Evolutionary conservation across 2,797 vertebrate species (phyloP).

Genomic region (Smutsia gigantea): DNA sequence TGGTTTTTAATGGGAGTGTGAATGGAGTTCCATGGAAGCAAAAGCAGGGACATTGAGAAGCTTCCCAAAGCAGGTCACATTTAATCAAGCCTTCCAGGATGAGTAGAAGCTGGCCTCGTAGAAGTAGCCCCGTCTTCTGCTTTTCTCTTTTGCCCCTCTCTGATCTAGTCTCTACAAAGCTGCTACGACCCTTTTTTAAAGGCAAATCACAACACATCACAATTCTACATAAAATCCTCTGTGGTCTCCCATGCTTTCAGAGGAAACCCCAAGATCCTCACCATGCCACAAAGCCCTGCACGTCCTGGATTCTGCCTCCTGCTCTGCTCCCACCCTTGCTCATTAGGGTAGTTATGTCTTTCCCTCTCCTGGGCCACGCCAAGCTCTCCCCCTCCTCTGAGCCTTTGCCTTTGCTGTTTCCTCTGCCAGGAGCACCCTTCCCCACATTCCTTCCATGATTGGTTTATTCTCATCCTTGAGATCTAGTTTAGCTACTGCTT

Average conservation of each 20-base stretch:
- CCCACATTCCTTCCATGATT: rapidly evolving
- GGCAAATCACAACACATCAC: neutral
- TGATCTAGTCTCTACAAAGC: neutral
- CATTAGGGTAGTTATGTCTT: neutral
- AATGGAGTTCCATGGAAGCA: neutral
- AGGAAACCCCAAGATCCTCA: neutral
- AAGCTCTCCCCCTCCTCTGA: neutral
- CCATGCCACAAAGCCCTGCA: neutral
- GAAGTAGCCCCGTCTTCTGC: too few species aligned
- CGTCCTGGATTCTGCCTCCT: neutral
- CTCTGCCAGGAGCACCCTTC: neutral
- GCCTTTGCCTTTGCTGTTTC: neutral
- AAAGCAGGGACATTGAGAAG: neutral
- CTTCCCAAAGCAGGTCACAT: neutral
- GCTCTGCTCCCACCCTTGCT: neutral
- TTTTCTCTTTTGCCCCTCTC: neutral
- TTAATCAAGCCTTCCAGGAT: neutral
- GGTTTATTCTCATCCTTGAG: neutral
- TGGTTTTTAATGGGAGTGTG: neutral
- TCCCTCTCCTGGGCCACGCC: neutral
- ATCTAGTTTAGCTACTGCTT: neutral
- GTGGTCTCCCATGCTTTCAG: neutral
- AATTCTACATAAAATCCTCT: neutral
- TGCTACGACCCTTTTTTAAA: neutral
- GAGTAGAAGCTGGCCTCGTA: neutral